These are phyloP conservation scores for Nyctalus aviator DNA, from an alignment of 2,797 vertebrate genomes.

Conservation along the genomic window DNA sequence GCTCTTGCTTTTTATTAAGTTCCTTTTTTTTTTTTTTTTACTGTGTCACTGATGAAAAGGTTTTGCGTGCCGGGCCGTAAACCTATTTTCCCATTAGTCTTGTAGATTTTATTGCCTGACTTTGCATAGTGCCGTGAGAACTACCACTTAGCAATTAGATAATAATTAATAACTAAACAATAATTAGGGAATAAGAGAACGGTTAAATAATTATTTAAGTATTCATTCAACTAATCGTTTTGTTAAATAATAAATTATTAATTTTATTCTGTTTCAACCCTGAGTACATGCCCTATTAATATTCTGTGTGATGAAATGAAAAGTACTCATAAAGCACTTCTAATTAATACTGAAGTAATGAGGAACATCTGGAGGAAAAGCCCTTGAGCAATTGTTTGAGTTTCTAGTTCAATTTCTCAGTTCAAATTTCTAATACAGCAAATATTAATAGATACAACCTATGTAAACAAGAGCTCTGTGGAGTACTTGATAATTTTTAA, in stretches of 20 bases:
- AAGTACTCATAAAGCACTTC: not conserved
- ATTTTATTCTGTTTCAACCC: not conserved
- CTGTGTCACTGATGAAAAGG: not conserved
- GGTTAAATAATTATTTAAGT: not conserved
- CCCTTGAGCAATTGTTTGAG: not conserved
- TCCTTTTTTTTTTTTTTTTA: not conserved
- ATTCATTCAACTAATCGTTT: not conserved
- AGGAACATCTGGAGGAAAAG: not conserved
- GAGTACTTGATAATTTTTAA: not conserved
- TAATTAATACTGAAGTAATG: not conserved
- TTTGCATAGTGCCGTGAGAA: not conserved
- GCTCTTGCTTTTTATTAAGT: not conserved
- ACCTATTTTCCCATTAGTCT: not conserved
- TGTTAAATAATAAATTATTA: constrained; percentile 6
- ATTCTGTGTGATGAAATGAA: not conserved
- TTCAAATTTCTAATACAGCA: constrained; percentile 14
- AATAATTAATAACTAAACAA: constrained; percentile 14
- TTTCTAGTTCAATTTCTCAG: constrained; percentile 32
- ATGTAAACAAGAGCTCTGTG: not conserved
- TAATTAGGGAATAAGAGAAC: not conserved
- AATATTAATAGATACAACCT: not conserved
- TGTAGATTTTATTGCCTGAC: not conserved
- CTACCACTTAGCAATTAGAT: not conserved
- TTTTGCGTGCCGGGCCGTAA: not conserved
- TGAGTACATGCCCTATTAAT: not conserved